Evolutionary conservation across 1,140 invertebrate species (phyloP), one percentile per base, ranked within the genome.

Genomic region (Tenebrio molitor): DNA sequence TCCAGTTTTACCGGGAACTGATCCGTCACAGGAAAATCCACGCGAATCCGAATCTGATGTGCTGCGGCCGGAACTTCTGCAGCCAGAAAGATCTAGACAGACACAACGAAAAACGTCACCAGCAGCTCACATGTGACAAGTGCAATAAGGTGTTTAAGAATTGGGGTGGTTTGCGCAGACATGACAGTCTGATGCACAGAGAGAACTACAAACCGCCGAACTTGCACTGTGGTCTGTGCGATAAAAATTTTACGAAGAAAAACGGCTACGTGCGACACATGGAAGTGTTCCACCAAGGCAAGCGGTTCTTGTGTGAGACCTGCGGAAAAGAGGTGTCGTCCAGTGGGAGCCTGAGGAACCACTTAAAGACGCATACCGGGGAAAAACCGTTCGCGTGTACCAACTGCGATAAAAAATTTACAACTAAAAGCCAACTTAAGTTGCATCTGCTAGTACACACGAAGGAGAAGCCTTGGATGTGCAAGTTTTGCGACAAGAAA

Each of bases 401-500:
- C 1, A 19, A 58, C 21, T 78, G 74, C 36, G 69, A 53, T 7
- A 77, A 75, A 44, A 50, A 50, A 1, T 77, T 74, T 77, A 3
- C 78, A 78, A 46, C 64, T 65, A 36, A 77, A 73, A 41, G 75
- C 75, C 96, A 76, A 0, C 70, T 82, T 39, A 78, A 71, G 15
- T 74, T 80, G 17, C 84, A 85, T 62, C 81, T 84, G 80, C 79
- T 82, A 74, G 88, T 88, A 65, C 92, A 94, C 76, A 92, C 92
- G 0, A 91, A 92, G 1, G 91, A 93, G 77, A 92, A 92, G 79
- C 92, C 92, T 10, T 94, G 91, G 81, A 86, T 91, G 34, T 95
- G 93, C 82, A 78, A 77, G 19, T 44, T 81, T 3, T 91, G 90
- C 78, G 82, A 85, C n/a, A 84, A 90, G 70, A 76, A 85, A 16